Evolutionary conservation across 2,888 invertebrate species (phyloP).

Genomic region (Drosophila buzzatii): DNA sequence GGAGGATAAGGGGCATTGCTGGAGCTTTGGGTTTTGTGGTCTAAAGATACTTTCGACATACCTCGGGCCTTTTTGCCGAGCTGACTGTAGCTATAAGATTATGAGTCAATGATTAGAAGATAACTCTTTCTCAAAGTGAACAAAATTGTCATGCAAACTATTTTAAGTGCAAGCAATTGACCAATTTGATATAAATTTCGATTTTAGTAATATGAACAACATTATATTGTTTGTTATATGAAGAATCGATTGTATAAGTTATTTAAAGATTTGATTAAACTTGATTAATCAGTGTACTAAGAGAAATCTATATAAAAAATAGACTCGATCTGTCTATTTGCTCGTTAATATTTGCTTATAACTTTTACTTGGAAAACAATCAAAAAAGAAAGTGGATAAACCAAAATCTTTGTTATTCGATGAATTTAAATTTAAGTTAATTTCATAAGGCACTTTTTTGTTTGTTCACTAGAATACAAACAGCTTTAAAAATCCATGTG

Average conservation of each 20-base stretch:
- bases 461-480: no score
- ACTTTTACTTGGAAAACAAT: no score
- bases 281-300: background rate
- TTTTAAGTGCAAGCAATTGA: background rate
- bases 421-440: no score
- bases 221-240: no score
- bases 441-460: no score
- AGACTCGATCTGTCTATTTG: no score
- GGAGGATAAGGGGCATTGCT: background rate
- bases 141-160: background rate
- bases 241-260: no score
- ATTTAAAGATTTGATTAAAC: no score
- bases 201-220: background rate
- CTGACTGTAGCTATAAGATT: background rate
- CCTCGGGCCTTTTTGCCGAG: background rate
- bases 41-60: constrained; percentile 8
- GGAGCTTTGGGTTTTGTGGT: constrained; percentile 19
- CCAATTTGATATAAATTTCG: background rate
- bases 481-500: no score
- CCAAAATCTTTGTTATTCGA: no score
- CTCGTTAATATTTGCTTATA: no score
- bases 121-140: background rate
- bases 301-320: background rate
- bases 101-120: background rate
- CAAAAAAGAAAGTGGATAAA: no score